These are phyloP conservation scores for Turdus rufiventris DNA, from an alignment of 2,113 vertebrate genomes.

Conservation along the genomic window DNA sequence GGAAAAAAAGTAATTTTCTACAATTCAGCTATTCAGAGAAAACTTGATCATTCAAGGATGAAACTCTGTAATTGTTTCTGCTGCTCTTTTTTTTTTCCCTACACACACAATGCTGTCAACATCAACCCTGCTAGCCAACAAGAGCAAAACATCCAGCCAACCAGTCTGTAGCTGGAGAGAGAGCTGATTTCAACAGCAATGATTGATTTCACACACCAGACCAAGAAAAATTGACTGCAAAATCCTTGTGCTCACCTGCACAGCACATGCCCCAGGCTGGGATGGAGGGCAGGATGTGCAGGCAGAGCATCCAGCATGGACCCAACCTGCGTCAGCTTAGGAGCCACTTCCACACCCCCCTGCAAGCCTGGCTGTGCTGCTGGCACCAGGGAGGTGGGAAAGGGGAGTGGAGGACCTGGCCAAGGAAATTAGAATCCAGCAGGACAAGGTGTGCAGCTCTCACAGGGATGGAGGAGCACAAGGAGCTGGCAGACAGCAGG, in stretches of 20 bases:
- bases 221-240: not conserved
- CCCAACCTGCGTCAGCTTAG: not conserved
- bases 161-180: rapidly evolving
- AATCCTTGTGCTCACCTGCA: not conserved
- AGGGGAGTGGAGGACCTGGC: not conserved
- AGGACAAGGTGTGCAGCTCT: rapidly evolving
- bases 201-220: not conserved
- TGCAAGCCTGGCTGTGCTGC: not conserved
- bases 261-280: not conserved
- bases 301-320: not conserved
- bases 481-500: not conserved
- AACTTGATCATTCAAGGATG: not conserved
- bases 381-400: not conserved
- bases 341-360: not conserved
- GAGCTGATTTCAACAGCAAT: not conserved
- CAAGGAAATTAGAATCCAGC: not conserved
- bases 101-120: not conserved
- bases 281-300: not conserved
- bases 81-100: rapidly evolving
- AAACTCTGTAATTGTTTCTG: conserved; percentile 1
- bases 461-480: not conserved
- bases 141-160: not conserved
- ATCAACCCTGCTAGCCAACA: not conserved
- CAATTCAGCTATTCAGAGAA: not conserved
- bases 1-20: not conserved